phyloP scores from a whole-genome alignment of 2,113 vertebrate species.

The Silurus asotus region DNA sequence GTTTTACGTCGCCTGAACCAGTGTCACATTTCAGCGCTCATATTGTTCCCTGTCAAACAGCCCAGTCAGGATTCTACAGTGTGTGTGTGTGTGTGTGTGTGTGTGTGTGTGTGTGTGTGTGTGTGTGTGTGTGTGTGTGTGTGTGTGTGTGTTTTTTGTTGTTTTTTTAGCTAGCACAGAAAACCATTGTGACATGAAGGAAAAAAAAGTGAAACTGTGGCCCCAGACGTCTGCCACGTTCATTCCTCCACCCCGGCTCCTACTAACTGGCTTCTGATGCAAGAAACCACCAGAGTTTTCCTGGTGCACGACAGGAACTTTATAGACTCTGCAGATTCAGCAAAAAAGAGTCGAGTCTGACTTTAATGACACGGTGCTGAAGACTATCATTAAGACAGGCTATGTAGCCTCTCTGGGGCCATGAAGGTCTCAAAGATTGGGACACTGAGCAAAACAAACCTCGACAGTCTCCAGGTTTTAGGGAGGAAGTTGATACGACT shows the following conservation, averaged over 20 bases:
- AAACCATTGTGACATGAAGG: background rate
- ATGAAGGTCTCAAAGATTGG: background rate
- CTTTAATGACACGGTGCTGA: background rate
- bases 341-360: background rate
- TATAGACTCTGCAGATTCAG: background rate
- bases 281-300: background rate
- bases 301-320: background rate
- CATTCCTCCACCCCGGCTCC: background rate
- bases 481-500: slow-evolving; percentile 37
- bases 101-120: too few relatives aligned
- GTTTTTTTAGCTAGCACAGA: background rate
- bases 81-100: background rate
- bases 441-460: too few relatives aligned
- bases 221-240: background rate
- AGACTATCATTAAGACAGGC: background rate
- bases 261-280: too few relatives aligned
- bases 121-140: background rate
- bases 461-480: background rate
- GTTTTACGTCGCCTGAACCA: background rate
- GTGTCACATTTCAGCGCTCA: background rate
- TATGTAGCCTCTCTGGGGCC: background rate
- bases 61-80: background rate
- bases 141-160: too few relatives aligned
- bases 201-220: background rate
- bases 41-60: background rate